Base-by-base conservation (phyloP, 2,113 vertebrate species). In the Talpa occidentalis region DNA sequence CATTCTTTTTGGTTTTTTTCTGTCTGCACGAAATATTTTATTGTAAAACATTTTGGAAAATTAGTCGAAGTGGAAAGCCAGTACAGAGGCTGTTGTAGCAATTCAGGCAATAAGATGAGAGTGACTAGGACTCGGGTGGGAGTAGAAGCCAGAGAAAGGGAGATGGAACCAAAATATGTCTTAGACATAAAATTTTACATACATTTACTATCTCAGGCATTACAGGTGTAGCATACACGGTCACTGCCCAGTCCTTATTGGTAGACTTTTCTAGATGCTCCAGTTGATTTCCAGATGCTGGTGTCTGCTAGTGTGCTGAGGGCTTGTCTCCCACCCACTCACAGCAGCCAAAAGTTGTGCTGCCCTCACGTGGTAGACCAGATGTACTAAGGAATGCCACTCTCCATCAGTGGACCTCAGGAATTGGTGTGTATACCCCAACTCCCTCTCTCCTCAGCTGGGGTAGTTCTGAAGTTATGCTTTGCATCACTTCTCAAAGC, bases 161-260 rank as follows among this genome's bases (percentile, higher is more conserved):
- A 11, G n/a, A 30, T 4, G 8, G 56, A 42, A 37, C 21, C 72
- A 56, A 42, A 44, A 24, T 12, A 1, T 19, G n/a, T 22, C 40
- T 40, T 30, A 56, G 54, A n/a, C 42, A 37, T n/a, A 66, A 64
- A 49, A 30, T 67, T 24, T 91, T 14, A 22, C 19, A 30, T 17
- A 22, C 49, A 30, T 10, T 40, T n/a, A 3, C 59, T 35, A 0
- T 69, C 28, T 67, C 40, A 0, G 2, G 7, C 11, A 42, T 0
- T 37, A 54, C 49, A 82, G 30, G 21, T 52, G 2, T 15, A 16
- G 8, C 1, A 42, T 79, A 6, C 10, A 0, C 1, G 10, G 26
- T 47, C 40, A 0, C 49, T n/a, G 9, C 24, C 64, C 17, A 19
- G 15, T 44, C n/a, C 35, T 0, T 22, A 14, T 3, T 6, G n/a